Evolutionary conservation across 2,797 vertebrate species (phyloP), one percentile per base, ranked within the genome.

Genomic region (Rhynchotus rufescens): DNA sequence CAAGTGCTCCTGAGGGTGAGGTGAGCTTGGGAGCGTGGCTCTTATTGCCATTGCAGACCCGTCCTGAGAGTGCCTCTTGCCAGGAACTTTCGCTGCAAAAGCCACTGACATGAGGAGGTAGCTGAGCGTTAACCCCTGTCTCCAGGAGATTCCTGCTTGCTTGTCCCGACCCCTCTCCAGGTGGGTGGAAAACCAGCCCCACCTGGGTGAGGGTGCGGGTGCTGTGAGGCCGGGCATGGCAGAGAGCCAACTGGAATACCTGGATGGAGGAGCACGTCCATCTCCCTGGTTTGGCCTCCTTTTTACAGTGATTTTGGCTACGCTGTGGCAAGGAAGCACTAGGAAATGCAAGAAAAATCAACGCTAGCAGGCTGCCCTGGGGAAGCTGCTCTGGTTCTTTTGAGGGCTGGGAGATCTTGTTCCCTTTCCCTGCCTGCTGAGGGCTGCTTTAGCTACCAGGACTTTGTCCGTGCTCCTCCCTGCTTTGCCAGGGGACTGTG

Each of bases 41-140:
- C 47, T 44, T 25, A 4, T 2, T 54, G 19, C 11, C 3, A 6
- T 5, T 51, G 30, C n/a, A 42, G 25, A 38, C 0, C 0, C 20
- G 32, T 64, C 76, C 44, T 8, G 3, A 9, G 2, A 7, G 12
- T 76, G 38, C 5, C 56, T 59, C 36, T 30, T n/a, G 9, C 44
- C 69, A 80, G 32, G 76, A 51, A 25, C 42, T 26, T 80, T 77
- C 82, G 26, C 30, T 73, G 25, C 28, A 3, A 76, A 15, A 2
- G 10, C 28, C 4, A 1, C 32, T 30, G 25, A n/a, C 51, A 30
- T 47, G 64, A 74, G 44, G 28, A 81, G 45, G 32, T 28, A 32
- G 56, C 30, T 34, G 42, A 79, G 20, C 15, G 5, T 42, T 74
- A 64, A 44, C 54, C 7, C 10, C 32, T 11, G 4, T 61, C 2